These are phyloP conservation scores for Lypha dubia DNA, from an alignment of 2,888 invertebrate genomes.

Conservation along the genomic window DNA sequence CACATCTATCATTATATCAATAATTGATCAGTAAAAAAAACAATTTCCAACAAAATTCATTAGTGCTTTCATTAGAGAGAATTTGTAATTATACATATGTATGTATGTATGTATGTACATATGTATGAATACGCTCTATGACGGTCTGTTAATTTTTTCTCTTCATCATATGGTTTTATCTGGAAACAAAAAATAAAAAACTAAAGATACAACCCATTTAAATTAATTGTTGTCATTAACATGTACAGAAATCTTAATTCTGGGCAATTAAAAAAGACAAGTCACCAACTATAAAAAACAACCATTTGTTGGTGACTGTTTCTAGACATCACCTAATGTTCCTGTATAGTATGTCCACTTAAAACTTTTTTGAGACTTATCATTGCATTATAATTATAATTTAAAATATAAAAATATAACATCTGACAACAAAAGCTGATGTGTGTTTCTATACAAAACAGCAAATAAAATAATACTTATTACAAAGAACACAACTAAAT, in stretches of 20 bases:
- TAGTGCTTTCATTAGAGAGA: slow-evolving; percentile 52
- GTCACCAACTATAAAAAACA: slow-evolving; percentile 7
- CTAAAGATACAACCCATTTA: slow-evolving; percentile 19
- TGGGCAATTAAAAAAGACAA: slow-evolving; percentile 19
- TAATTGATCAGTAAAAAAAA: slow-evolving; percentile 20
- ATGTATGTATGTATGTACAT: too few species aligned
- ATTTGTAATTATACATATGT: slow-evolving; percentile 2
- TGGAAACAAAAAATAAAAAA: slow-evolving; percentile 48
- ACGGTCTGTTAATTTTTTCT: neutral
- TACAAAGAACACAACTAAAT: neutral
- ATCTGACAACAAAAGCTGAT: neutral
- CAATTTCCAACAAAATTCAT: slow-evolving; percentile 19
- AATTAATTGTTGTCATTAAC: slow-evolving; percentile 43
- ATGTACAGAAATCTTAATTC: slow-evolving; percentile 40
- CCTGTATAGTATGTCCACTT: neutral
- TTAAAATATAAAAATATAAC: slow-evolving; percentile 11
- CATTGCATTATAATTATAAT: slow-evolving; percentile 11
- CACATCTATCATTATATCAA: neutral
- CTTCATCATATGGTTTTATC: neutral
- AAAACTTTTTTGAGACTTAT: neutral
- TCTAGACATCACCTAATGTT: slow-evolving; percentile 28
- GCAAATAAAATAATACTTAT: neutral
- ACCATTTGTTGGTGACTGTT: neutral
- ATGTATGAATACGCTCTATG: neutral
- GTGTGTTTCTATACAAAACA: neutral